phyloP scores from a whole-genome alignment of 2,797 vertebrate genomes.

The Tragelaphus eurycerus region DNA sequence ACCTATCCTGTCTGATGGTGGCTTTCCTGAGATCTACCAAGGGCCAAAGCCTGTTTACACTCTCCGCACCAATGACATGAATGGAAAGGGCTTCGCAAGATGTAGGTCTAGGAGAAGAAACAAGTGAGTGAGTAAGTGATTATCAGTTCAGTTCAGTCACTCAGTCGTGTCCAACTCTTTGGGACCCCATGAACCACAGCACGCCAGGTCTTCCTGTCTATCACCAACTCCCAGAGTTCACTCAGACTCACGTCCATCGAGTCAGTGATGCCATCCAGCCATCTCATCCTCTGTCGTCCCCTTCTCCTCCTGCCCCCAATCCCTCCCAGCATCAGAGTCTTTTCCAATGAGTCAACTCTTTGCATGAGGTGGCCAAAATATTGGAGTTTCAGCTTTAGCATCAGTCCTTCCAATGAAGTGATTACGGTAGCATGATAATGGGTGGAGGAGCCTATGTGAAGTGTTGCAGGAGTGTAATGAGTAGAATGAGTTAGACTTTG shows the following conservation, averaged over 20 bases:
- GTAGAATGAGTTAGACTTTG: background rate
- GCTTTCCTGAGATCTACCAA: background rate
- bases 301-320: no score
- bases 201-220: no score
- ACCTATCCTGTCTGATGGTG: background rate
- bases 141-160: background rate
- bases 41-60: background rate
- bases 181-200: no score
- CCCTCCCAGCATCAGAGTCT: no score
- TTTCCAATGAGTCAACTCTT: no score
- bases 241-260: no score
- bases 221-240: no score
- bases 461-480: background rate
- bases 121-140: background rate
- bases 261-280: no score
- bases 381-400: no score
- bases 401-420: background rate
- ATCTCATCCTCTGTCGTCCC: no score
- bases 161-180: no score
- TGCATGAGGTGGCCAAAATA: no score
- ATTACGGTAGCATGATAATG: background rate
- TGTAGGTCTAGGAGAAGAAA: background rate
- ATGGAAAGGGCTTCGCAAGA: background rate
- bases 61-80: background rate
- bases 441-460: background rate